A percentile compares a stretch with the other conserved stretches of the same genome.
Evolutionary conservation across 1,140 invertebrate species (phyloP).

Genomic region (Acromyrmex echinatior): DNA sequence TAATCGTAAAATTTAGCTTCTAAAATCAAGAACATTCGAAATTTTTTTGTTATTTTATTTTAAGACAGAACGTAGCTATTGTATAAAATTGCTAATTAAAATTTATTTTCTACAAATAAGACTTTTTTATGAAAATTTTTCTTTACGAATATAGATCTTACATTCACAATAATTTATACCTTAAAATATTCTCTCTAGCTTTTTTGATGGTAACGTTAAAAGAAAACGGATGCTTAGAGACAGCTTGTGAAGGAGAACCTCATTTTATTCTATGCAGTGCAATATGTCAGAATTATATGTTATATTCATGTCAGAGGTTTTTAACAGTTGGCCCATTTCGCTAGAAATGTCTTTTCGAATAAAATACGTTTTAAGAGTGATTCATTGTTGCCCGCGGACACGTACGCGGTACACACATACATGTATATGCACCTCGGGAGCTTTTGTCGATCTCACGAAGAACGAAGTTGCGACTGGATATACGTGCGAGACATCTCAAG

Average conservation of each 20-base stretch:
- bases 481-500: constrained; percentile 62
- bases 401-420: constrained; percentile 42
- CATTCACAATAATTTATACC: background rate
- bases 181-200: constrained; percentile 6
- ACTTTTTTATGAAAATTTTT: no score
- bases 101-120: no score
- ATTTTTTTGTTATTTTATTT: no score
- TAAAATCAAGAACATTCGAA: no score
- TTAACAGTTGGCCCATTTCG: constrained; percentile 60
- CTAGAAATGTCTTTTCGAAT: constrained; percentile 55
- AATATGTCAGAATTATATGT: constrained; percentile 62
- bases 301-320: constrained; percentile 58
- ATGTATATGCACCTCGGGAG: constrained; percentile 7
- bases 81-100: no score
- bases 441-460: constrained; percentile 61
- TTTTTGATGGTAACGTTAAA: background rate
- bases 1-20: no score
- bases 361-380: constrained; percentile 60
- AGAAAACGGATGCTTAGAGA: constrained; percentile 31
- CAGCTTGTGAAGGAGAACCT: constrained; percentile 11
- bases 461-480: constrained; percentile 61
- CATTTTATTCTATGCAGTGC: constrained; percentile 47
- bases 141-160: no score
- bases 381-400: constrained; percentile 58
- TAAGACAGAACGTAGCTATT: no score